Evolutionary conservation across 2,888 invertebrate genomes (phyloP).

Genomic region (Cecidostiba fungosa): DNA sequence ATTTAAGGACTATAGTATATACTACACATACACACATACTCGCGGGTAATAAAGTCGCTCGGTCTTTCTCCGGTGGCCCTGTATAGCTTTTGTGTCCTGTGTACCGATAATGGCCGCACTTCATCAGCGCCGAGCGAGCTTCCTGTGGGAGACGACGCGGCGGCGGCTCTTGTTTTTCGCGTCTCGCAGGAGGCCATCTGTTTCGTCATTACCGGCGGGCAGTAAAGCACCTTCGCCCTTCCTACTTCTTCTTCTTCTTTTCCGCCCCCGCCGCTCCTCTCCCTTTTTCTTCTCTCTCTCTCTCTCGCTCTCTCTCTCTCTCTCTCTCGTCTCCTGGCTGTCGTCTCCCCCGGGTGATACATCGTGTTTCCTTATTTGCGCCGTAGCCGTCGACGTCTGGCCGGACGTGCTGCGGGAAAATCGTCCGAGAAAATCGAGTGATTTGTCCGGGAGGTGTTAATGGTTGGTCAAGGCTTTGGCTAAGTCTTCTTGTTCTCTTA

Average conservation of each 20-base stretch:
- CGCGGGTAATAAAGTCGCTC: slow-evolving; percentile 79
- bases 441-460: slow-evolving; percentile 80
- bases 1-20: slow-evolving; percentile 68
- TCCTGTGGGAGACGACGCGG: slow-evolving; percentile 73
- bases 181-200: slow-evolving; percentile 77
- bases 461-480: slow-evolving; percentile 66
- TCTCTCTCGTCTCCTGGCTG: slow-evolving; percentile 65
- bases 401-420: slow-evolving; percentile 78
- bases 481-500: slow-evolving; percentile 46
- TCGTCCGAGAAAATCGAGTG: slow-evolving; percentile 80
- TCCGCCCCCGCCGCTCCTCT: slow-evolving; percentile 63
- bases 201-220: slow-evolving; percentile 79
- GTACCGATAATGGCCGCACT: slow-evolving; percentile 78
- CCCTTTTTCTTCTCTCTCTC: slow-evolving; percentile 66
- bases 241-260: slow-evolving; percentile 61
- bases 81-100: slow-evolving; percentile 70
- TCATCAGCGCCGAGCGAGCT: slow-evolving; percentile 75
- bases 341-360: slow-evolving; percentile 79
- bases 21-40: slow-evolving; percentile 64
- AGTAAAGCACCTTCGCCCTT: slow-evolving; percentile 76
- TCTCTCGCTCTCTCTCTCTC: slow-evolving; percentile 47
- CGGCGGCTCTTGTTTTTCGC: slow-evolving; percentile 59
- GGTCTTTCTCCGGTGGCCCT: slow-evolving; percentile 59
- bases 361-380: slow-evolving; percentile 80
- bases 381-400: slow-evolving; percentile 18